Evolutionary conservation across 2,888 invertebrate genomes (phyloP), one percentile per base, ranked within the genome.

Genomic region (Amphipyra berbera): DNA sequence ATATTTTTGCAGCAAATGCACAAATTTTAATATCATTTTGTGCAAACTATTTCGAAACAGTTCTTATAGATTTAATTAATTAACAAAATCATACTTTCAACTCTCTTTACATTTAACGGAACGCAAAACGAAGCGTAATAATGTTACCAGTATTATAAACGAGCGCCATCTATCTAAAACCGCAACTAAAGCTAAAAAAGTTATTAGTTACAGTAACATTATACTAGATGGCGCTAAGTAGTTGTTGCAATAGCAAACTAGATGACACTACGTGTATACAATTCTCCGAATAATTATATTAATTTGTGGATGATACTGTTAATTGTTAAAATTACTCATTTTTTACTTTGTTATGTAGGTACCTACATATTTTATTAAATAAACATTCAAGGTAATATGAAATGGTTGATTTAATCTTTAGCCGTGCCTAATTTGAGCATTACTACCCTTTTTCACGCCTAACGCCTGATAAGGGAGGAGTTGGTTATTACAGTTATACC

Each of bases 101-200:
- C 15, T 13, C 0, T 0, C n/a, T 0, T 45, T 8, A 42, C 6
- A 15, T 12, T 15, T 27, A 13, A 33, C 5, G 7, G 2, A n/a
- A 10, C 0, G 0, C 57, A 13, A 33, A 78, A 65, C 27, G 76
- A 50, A 78, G 47, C 62, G 63, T 53, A 13, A 27, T 0, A 53
- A 54, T 63, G 47, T 63, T 76, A 44, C 65, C 47, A 71, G 42
- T 42, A n/a, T n/a, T 45, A 5, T 27, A 14, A 27, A 6, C 27
- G 10, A 45, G 27, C 27, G 45, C 0, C 45, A 45, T 27, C 45
- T 45, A 45, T 27, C 12, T 6, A 27, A 45, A 6, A 6, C 8
- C 6, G 13, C 13, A 40, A 40, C 1, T 6, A 13, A 14, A 13
- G 40, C 0, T 6, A 30, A 4, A 7, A 7, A 30, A 1, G 7